Evolutionary conservation across 2,797 vertebrate genomes (phyloP), one percentile per base, ranked within the genome.

Genomic region (Oryzias dopingdopingensis): DNA sequence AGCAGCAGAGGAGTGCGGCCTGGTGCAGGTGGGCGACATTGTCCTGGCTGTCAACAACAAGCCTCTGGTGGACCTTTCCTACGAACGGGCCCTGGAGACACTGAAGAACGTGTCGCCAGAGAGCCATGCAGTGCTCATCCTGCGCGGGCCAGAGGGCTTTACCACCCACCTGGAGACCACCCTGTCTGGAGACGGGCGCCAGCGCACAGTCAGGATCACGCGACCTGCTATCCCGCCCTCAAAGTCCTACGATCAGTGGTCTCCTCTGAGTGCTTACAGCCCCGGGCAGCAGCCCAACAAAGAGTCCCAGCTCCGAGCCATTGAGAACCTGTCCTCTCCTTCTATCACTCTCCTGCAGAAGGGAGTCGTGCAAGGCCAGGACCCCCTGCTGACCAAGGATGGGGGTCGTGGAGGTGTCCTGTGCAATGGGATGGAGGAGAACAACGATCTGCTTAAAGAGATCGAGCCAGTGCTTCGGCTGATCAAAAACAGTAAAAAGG

Each of bases 91-190:
- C 0, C 90, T 99, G 82, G 95, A 97, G 86, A 94, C 94, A 1
- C 90, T 99, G 76, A 94, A 96, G 67, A 95, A 95, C 32, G 90
- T 98, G 4, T 92, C 90, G 1, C 92, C 95, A 0, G 97, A 98
- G 85, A 97, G 93, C 69, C 94, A 96, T 0, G 97, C 96, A 4
- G 95, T 96, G 24, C 93, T 99, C 62, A 97, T 99, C 71, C 92
- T 98, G 59, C 90, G 96, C 0, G 96, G 97, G 29, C 97, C 97
- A 0, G 96, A 99, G 87, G 96, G 97, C 52, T 98, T 96, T 89
- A 96, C 94, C 77, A 98, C 97, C 5, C 95, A 98, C 82, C 85
- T 98, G 85, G 97, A 99, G 88, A 99, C 96, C 81, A 99, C 97
- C 0, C 93, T 98, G 8, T 75, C 92, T 0, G 93, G 94, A 0